These are phyloP conservation scores for Crypturellus tataupa DNA, from an alignment of 2,797 vertebrate species.

Conservation along the genomic window DNA sequence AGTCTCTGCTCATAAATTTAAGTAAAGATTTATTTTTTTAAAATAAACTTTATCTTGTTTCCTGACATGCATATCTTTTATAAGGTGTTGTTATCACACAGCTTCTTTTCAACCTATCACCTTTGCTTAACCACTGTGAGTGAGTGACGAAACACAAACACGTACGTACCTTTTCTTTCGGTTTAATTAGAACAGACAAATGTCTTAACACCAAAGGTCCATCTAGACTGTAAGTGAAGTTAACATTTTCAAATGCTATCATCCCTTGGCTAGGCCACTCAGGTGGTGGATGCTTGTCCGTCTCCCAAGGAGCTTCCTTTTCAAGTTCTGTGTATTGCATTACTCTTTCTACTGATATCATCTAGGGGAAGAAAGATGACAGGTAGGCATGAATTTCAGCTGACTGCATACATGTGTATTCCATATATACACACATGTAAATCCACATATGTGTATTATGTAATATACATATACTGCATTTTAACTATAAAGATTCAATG, in stretches of 20 bases:
- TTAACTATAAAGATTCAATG: not conserved
- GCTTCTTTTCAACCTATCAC: not conserved
- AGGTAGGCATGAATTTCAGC: not conserved
- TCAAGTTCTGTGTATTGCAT: conserved; percentile 94
- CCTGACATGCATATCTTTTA: not conserved
- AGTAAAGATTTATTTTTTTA: not conserved
- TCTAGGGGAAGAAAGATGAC: conserved; percentile 71
- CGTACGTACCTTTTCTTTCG: conserved; percentile 90
- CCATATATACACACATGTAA: not conserved
- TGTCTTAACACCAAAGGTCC: conserved; percentile 91
- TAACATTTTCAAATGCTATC: conserved; percentile 92
- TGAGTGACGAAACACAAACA: not conserved
- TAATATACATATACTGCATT: not conserved
- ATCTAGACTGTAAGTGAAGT: conserved; percentile 89
- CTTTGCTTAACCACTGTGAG: not conserved
- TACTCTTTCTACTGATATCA: conserved; percentile 96
- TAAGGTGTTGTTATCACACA: not conserved
- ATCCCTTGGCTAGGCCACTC: conserved; percentile 90
- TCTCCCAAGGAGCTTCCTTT: conserved; percentile 93
- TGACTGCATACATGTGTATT: not conserved
- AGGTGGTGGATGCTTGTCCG: conserved; percentile 83
- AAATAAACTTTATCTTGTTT: not conserved
- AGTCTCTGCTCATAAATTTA: not conserved
- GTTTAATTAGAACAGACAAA: conserved; percentile 87
- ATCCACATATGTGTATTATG: not conserved